phyloP scores from a whole-genome alignment of 2,888 invertebrate species.

The Plebejus argus region DNA sequence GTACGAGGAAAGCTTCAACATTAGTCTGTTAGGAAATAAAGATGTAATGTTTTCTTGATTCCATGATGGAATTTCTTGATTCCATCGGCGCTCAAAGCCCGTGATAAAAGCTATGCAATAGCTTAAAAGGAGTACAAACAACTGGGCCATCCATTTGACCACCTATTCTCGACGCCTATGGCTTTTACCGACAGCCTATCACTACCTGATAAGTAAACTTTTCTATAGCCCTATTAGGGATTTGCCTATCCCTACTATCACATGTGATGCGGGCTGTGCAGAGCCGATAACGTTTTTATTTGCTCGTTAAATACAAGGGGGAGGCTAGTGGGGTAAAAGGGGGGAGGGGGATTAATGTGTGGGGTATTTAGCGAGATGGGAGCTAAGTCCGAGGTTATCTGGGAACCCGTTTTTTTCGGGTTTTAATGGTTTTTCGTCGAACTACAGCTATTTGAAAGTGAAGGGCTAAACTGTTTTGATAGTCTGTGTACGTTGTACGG shows the following conservation, averaged over 20 bases:
- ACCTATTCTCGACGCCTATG: not conserved
- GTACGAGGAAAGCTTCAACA: too few relatives aligned
- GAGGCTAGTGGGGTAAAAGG: not conserved
- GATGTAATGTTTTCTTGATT: too few relatives aligned
- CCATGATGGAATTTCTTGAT: too few relatives aligned
- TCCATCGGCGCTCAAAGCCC: too few relatives aligned
- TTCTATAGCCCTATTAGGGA: not conserved
- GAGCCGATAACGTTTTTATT: conserved; percentile 59
- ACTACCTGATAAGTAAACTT: not conserved
- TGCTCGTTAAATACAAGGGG: conserved; percentile 49
- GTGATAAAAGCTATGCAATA: too few relatives aligned
- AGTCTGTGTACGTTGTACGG: not conserved
- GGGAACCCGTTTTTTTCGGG: conserved; percentile 1
- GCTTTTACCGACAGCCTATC: not conserved
- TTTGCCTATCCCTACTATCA: conserved; percentile 12
- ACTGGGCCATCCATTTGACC: too few relatives aligned
- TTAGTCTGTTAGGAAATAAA: too few relatives aligned
- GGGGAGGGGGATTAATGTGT: not conserved
- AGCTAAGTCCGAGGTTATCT: conserved; percentile 11
- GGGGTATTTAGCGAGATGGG: conserved; percentile 15
- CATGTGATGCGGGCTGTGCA: conserved; percentile 31
- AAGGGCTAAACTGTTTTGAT: not conserved
- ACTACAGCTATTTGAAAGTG: not conserved
- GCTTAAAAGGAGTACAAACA: too few relatives aligned
- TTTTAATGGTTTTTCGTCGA: not conserved